Percentiles rank a stretch among this genome's conserved stretches.
Conservation (phyloP, 2,888 invertebrate genomes). For the Harmothoe impar region DNA sequence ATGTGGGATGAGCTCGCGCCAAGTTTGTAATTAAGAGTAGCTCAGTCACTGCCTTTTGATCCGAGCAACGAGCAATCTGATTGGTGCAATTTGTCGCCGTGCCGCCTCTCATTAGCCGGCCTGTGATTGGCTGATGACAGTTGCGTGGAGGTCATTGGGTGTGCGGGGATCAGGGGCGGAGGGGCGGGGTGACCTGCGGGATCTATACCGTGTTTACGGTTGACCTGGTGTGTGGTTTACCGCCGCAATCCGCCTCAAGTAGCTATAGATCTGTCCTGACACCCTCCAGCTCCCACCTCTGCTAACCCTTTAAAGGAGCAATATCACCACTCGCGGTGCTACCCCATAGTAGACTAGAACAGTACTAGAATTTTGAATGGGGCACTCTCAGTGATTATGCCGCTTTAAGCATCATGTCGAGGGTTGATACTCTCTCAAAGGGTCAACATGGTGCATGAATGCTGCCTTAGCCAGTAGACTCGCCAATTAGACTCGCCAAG, state of each 20-base stretch:
- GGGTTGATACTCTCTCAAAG: too few relatives aligned
- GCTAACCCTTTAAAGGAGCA: too few relatives aligned
- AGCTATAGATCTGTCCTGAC: slow-evolving; percentile 6
- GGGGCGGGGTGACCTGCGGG: background rate
- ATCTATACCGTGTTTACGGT: background rate
- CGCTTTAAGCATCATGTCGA: too few relatives aligned
- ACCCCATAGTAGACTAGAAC: too few relatives aligned
- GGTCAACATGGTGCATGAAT: too few relatives aligned
- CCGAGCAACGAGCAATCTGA: slow-evolving; percentile 38
- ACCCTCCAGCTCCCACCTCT: background rate
- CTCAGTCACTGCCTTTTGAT: background rate
- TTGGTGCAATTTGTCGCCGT: slow-evolving; percentile 48
- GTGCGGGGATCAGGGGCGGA: background rate
- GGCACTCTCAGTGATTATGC: too few relatives aligned
- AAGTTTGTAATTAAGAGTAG: too few relatives aligned
- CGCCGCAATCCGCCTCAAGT: background rate
- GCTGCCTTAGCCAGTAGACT: too few relatives aligned
- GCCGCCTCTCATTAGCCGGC: slow-evolving; percentile 32
- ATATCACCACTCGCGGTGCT: too few relatives aligned
- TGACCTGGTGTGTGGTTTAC: background rate
- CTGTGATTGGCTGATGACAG: slow-evolving; percentile 42
- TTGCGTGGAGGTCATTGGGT: slow-evolving; percentile 14
- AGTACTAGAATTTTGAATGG: too few relatives aligned
- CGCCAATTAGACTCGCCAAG: too few relatives aligned
- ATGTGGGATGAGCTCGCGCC: too few relatives aligned